These are phyloP conservation scores for Drosophila neutralis DNA, from an alignment of 2,888 invertebrate species.

Conservation along the genomic window DNA sequence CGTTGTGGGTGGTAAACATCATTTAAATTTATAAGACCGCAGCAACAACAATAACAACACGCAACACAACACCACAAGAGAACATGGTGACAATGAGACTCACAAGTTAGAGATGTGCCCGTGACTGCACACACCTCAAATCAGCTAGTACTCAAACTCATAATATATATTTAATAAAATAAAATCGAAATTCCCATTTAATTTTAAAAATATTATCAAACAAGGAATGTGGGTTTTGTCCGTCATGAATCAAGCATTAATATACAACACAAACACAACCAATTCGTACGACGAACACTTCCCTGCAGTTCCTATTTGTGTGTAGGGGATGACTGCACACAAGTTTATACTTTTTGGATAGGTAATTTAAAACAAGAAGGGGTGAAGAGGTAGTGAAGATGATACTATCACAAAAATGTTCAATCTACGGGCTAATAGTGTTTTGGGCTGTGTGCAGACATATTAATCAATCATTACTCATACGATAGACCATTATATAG, in stretches of 20 bases:
- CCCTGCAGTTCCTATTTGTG: background rate
- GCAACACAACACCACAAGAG: constrained; percentile 21
- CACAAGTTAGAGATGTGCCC: constrained; percentile 34
- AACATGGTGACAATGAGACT: constrained; percentile 38
- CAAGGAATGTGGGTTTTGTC: background rate
- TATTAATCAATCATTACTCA: background rate
- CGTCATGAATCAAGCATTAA: background rate
- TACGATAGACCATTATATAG: background rate
- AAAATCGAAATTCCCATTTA: background rate
- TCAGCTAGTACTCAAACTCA: background rate
- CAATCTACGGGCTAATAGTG: no score
- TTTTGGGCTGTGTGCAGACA: background rate
- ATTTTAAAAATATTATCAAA: background rate
- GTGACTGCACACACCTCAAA: background rate
- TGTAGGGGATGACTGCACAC: background rate
- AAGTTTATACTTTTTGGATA: background rate
- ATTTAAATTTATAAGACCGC: constrained; percentile 72
- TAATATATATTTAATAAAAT: background rate
- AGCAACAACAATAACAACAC: constrained; percentile 23
- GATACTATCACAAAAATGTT: background rate
- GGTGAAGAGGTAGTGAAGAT: background rate
- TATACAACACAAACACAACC: background rate
- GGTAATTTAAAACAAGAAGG: background rate
- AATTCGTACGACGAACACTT: background rate
- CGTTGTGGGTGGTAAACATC: constrained; percentile 50